Evolutionary conservation across 1,140 invertebrate genomes (phyloP).

Genomic region (Lepidotrigona ventralis): DNA sequence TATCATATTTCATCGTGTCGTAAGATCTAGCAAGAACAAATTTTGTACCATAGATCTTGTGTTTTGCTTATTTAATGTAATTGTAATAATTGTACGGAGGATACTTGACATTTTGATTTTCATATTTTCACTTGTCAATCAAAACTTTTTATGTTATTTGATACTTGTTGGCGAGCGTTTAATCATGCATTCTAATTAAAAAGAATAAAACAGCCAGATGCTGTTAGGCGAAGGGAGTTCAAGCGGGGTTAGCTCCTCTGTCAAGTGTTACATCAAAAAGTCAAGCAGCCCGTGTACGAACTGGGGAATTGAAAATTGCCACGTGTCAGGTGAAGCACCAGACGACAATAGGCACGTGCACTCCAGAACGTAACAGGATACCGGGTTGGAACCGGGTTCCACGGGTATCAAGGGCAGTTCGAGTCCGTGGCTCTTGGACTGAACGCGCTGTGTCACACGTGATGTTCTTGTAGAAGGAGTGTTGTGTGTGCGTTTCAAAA

Average conservation of each 20-base stretch:
- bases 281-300: slow-evolving; percentile 62
- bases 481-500: not conserved
- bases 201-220: not conserved
- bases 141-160: not conserved
- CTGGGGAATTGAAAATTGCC: slow-evolving; percentile 69
- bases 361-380: slow-evolving; percentile 56
- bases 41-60: not conserved
- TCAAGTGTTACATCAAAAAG: slow-evolving; percentile 59
- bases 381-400: slow-evolving; percentile 36
- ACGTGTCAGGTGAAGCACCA: slow-evolving; percentile 76
- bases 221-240: slow-evolving; percentile 7
- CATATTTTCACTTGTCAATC: not conserved
- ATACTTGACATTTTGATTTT: not conserved
- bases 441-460: slow-evolving; percentile 26
- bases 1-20: not conserved
- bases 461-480: slow-evolving; percentile 21
- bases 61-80: too few species aligned
- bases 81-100: too few species aligned
- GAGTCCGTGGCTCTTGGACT: slow-evolving; percentile 33
- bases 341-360: slow-evolving; percentile 70
- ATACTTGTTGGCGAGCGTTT: not conserved
- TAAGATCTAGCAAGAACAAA: not conserved
- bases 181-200: slow-evolving; percentile 12
- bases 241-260: slow-evolving; percentile 36
- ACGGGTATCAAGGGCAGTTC: slow-evolving; percentile 55